Evolutionary conservation across 2,888 invertebrate genomes (phyloP), one percentile per base, ranked within the genome.

Genomic region (Drosophila engyochracea): DNA sequence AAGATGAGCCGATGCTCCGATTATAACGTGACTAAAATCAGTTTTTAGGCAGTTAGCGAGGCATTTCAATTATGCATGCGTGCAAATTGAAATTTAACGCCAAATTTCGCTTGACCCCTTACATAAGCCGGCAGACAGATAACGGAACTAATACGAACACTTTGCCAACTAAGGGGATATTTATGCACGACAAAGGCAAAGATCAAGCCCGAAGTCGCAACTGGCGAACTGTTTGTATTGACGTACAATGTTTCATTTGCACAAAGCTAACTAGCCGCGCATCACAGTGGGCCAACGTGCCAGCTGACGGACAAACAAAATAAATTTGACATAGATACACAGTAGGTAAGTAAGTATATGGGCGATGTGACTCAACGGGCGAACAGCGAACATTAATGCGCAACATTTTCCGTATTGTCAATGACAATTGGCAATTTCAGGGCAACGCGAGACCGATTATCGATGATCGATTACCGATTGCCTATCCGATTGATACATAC

Each of bases 111-210:
- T 72, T 80, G 74, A 74, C 80, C 76, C 53, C 71, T 86, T 86
- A 85, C 61, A 64, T 86, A 86, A 86, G 74, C 75, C 81, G 70
- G 82, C 49, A 39, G 35, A 53, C 59, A 33, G 71, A 44, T 60
- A 89, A 87, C 89, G 89, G 87, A 87, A 87, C 86, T 83, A 83
- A 70, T 73, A 47, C 25, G 54, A 44, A 31, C 69, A 71, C 69
- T 73, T 64, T 54, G 55, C 47, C 59, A 67, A 52, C 30, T 57
- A 57, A 41, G 52, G 53, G n/a, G n/a, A 28, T 63, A 64, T 19
- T 59, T 59, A 49, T 28, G 44, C 14, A 37, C 41, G 25, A 54
- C 35, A 55, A 55, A 25, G 41, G 30, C 47, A 47, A 9, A 47
- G 47, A 47, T 47, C 64, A 51, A 37, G 55, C 7, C 28, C 58